These are phyloP conservation scores for Eurois occulta DNA, from an alignment of 2,888 invertebrate genomes.

Conservation along the genomic window DNA sequence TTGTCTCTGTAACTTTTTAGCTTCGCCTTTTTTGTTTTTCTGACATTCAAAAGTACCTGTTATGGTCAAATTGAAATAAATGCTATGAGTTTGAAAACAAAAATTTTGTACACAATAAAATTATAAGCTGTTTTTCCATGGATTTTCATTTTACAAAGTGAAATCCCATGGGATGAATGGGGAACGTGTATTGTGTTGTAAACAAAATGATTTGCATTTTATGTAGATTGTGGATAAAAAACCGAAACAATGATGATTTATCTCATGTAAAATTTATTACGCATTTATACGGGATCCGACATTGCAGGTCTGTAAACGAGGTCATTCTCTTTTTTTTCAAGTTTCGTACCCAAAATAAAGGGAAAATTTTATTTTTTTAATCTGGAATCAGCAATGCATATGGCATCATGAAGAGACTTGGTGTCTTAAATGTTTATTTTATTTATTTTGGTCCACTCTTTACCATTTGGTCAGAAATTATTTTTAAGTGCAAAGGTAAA, in stretches of 20 bases:
- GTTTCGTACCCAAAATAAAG: neutral
- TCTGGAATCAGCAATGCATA: neutral
- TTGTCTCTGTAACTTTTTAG: no score
- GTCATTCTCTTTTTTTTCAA: neutral
- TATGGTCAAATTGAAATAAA: no score
- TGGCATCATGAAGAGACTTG: neutral
- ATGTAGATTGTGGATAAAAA: neutral
- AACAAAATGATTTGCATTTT: neutral
- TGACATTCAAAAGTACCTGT: no score
- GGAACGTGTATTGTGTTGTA: neutral
- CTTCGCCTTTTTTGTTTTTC: no score
- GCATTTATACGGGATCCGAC: neutral
- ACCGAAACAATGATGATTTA: neutral
- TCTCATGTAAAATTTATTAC: neutral
- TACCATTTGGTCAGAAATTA: neutral
- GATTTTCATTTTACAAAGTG: neutral
- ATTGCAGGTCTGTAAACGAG: neutral
- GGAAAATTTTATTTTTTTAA: accelerated
- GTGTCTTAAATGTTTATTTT: no score
- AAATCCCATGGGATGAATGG: neutral
- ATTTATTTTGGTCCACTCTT: neutral
- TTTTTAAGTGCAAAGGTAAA: neutral
- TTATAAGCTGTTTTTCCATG: neutral
- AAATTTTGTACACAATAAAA: neutral
- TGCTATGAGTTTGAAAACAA: no score